phyloP scores from a whole-genome alignment of 2,113 vertebrate species.

The Erinaceus europaeus region DNA sequence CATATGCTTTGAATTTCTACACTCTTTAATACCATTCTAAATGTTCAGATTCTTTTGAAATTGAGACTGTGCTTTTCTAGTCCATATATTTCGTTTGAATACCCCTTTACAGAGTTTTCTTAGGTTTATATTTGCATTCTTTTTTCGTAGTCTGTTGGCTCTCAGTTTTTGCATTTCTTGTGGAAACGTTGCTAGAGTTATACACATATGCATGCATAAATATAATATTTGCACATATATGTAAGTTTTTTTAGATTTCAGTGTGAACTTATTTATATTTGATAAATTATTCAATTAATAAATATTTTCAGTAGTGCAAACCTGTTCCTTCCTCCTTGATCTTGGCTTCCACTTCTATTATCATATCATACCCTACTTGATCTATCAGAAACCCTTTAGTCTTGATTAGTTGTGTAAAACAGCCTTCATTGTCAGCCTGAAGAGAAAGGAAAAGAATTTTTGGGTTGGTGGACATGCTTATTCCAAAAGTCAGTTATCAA shows the following conservation, averaged over 20 bases:
- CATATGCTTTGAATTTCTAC: background rate
- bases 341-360: slow-evolving; percentile 75
- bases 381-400: slow-evolving; percentile 77
- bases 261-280: background rate
- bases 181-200: background rate
- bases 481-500: background rate
- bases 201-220: background rate
- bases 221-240: background rate
- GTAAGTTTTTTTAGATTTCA: background rate
- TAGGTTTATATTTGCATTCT: background rate
- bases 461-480: background rate
- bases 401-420: slow-evolving; percentile 70
- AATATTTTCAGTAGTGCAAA: slow-evolving; percentile 34
- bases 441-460: slow-evolving; percentile 29
- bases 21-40: background rate
- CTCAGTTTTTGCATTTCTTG: background rate
- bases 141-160: background rate
- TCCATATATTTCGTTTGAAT: background rate
- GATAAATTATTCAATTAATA: background rate
- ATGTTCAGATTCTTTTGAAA: background rate
- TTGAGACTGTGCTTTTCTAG: background rate
- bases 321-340: slow-evolving; percentile 84
- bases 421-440: slow-evolving; percentile 79
- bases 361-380: slow-evolving; percentile 62
- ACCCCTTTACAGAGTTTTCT: background rate